Evolutionary conservation across 2,113 vertebrate genomes (phyloP).

Genomic region (Solenodon paradoxus): DNA sequence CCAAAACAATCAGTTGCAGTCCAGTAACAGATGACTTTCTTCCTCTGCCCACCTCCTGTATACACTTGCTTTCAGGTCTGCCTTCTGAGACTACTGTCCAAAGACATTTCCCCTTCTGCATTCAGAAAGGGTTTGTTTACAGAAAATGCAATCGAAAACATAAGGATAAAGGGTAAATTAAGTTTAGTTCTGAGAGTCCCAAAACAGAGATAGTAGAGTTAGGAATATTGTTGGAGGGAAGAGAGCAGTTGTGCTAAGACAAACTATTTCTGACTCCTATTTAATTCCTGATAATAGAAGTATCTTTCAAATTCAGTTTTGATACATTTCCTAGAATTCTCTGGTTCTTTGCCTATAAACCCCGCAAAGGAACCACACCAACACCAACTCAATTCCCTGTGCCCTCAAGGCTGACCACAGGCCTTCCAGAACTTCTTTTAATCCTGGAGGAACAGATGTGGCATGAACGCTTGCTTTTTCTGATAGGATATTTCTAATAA

Average conservation of each 20-base stretch:
- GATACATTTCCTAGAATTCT: neutral
- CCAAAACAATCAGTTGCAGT: neutral
- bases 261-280: neutral
- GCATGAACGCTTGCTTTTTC: neutral
- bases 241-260: neutral
- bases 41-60: neutral
- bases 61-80: rapidly evolving
- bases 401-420: rapidly evolving
- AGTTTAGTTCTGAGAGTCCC: neutral
- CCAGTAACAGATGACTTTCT: neutral
- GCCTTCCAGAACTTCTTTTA: neutral
- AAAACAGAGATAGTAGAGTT: neutral
- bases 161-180: neutral
- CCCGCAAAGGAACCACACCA: neutral
- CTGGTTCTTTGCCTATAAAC: rapidly evolving
- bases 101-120: neutral
- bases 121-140: neutral
- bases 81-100: neutral
- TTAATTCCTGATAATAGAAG: neutral
- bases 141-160: neutral
- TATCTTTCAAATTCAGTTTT: neutral
- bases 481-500: neutral
- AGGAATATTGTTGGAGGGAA: neutral
- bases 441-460: neutral
- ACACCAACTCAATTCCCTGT: neutral